A percentile compares a stretch with the other conserved stretches of the same genome.
phyloP scores from a whole-genome alignment of 2,113 vertebrate species.

The Alectura lathami region DNA sequence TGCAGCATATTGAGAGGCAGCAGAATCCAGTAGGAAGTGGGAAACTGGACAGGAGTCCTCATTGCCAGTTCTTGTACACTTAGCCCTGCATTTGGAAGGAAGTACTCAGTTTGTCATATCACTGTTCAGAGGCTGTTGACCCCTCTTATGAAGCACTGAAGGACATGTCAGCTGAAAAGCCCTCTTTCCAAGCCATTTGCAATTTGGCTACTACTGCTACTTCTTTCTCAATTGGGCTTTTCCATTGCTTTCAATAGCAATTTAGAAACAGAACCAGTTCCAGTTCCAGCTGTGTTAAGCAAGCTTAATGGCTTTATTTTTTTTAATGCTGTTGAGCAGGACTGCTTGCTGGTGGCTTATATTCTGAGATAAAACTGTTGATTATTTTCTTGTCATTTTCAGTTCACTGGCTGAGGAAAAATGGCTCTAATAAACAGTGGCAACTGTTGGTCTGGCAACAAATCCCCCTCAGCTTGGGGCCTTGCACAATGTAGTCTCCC shows the following conservation, averaged over 20 bases:
- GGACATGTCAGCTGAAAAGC: not conserved
- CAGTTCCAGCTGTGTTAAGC: slow-evolving; percentile 55
- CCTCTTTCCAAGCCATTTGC: slow-evolving; percentile 27
- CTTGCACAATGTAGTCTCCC: rapidly evolving
- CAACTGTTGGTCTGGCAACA: not conserved
- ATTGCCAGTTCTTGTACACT: not conserved
- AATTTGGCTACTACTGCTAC: slow-evolving; percentile 9
- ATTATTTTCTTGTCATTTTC: slow-evolving; percentile 49
- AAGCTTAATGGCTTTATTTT: not conserved
- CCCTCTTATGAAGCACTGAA: not conserved
- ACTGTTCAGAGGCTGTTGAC: not conserved
- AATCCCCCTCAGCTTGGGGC: not conserved
- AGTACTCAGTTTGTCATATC: not conserved
- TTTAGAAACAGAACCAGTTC: slow-evolving; percentile 27
- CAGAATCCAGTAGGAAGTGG: not conserved
- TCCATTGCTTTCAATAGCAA: not conserved
- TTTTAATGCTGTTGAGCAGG: not conserved
- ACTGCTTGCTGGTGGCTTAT: not conserved
- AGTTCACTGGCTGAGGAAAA: slow-evolving; percentile 18
- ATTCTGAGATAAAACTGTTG: slow-evolving; percentile 31
- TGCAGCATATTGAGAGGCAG: not conserved
- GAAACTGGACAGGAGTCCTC: not conserved
- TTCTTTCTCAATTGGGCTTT: not conserved
- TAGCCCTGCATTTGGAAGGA: not conserved
- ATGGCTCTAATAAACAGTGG: not conserved